Conservation (phyloP, 2,888 invertebrate genomes). For the Helicoverpa assulta region DNA sequence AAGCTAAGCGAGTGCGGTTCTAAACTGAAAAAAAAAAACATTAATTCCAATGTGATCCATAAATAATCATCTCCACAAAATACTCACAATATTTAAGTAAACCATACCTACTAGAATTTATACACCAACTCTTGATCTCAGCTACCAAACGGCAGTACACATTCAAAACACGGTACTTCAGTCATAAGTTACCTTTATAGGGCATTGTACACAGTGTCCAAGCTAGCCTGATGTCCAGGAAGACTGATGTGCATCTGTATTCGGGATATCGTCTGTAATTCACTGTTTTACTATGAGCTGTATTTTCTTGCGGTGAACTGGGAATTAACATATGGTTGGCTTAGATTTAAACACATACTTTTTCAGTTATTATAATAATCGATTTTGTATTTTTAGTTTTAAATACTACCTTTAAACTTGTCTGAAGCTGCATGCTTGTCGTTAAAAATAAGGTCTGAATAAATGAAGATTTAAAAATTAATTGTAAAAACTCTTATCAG, state of each 20-base stretch:
- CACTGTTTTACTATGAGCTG: not conserved
- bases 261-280: constrained; percentile 3
- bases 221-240: constrained; percentile 1
- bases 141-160: constrained; percentile 1
- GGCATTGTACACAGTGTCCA: constrained; percentile 11
- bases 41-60: too few species aligned
- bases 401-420: too few species aligned
- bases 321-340: not conserved
- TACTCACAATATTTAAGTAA: not conserved
- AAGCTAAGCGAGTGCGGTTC: too few species aligned
- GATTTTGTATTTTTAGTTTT: too few species aligned
- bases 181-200: constrained; percentile 2
- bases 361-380: too few species aligned
- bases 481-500: constrained; percentile 21
- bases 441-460: not conserved
- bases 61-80: too few species aligned
- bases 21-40: too few species aligned
- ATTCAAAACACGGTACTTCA: not conserved
- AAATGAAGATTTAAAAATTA: not conserved
- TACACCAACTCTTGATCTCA: not conserved
- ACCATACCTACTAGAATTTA: not conserved
- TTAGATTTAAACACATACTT: too few species aligned
- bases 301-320: not conserved
- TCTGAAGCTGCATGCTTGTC: too few species aligned
- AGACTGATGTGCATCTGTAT: constrained; percentile 2